phyloP scores from a whole-genome alignment of 2,888 invertebrate species.

The Erynnis tages region DNA sequence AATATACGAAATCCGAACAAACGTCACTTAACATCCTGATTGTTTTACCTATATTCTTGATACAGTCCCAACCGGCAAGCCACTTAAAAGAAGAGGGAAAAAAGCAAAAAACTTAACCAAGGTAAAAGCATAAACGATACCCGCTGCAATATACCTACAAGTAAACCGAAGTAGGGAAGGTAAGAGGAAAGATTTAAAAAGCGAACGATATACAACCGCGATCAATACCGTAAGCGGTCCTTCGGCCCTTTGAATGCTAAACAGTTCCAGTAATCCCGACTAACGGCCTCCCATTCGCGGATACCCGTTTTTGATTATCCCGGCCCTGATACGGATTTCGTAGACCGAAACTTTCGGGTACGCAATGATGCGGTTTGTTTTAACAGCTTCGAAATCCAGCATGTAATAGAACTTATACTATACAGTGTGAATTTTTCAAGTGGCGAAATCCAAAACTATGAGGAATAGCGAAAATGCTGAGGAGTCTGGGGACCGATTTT shows the following conservation, averaged over 20 bases:
- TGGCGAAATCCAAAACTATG: too few species aligned
- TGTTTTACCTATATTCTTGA: not conserved
- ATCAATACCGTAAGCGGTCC: conserved; percentile 18
- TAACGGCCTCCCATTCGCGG: conserved; percentile 19
- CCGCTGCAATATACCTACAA: not conserved
- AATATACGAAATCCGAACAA: too few species aligned
- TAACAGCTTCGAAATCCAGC: conserved; percentile 23
- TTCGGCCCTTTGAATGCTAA: conserved; percentile 23
- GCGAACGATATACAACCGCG: conserved; percentile 15
- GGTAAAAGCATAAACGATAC: not conserved
- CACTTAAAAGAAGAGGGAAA: not conserved
- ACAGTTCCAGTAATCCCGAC: conserved; percentile 22
- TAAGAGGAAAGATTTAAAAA: conserved; percentile 13
- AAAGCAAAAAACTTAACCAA: not conserved
- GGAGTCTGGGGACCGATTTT: too few species aligned
- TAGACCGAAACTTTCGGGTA: conserved; percentile 26
- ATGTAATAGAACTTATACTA: too few species aligned
- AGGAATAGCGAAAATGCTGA: too few species aligned
- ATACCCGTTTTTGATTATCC: conserved; percentile 24
- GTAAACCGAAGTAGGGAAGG: not conserved
- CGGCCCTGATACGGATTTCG: conserved; percentile 31
- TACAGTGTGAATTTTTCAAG: too few species aligned
- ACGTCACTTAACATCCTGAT: too few species aligned
- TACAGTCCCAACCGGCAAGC: not conserved
- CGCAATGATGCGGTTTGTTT: not conserved